Evolutionary conservation across 2,113 vertebrate species (phyloP), one percentile per base, ranked within the genome.

Genomic region (Sialia sialis): DNA sequence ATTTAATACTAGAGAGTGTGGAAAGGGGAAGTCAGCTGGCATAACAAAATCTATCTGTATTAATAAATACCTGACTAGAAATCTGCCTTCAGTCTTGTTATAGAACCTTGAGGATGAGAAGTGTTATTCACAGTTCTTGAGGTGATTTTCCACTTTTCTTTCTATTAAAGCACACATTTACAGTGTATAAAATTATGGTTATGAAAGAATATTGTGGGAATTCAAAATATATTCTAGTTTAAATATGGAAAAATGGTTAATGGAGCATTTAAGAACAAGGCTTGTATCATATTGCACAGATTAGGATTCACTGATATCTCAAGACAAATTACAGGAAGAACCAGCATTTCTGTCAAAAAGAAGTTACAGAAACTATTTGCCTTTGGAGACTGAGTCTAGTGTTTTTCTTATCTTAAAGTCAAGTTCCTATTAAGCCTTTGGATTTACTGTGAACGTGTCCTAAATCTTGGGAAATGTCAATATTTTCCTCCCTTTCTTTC

Each of bases 381-480:
- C 84, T 94, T 90, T 67, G 39, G 85, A 95, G 79, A 90, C 75
- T 16, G 59, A 68, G 90, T 86, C 84, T 77, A n/a, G 41, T 93
- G 82, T 52, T 94, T 91, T 96, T 90, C 87, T 90, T 92, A 88
- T 90, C 56, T 90, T 87, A 86, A 97, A 95, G 39, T 26, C 73
- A 77, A 38, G n/a, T 60, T 74, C 60, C 86, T 93, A 80, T 90
- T 96, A 95, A 96, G 93, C 73, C 30, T 88, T 88, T 59, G 90
- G 87, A 95, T 97, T 97, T 75, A 87, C 91, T 88, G 81, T 79
- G 94, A 56, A 70, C 39, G 48, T 77, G 63, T 26, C 66, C 30
- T 92, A 86, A 87, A 94, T 96, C 93, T 80, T 85, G 77, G 72
- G 39, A 96, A 96, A 93, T 76, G 66, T 75, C 94, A 90, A 87